Percentiles rank a stretch among this genome's conserved stretches.
These are phyloP conservation scores for Heliothis peltigera DNA, from an alignment of 2,888 invertebrate species.

Conservation along the genomic window DNA sequence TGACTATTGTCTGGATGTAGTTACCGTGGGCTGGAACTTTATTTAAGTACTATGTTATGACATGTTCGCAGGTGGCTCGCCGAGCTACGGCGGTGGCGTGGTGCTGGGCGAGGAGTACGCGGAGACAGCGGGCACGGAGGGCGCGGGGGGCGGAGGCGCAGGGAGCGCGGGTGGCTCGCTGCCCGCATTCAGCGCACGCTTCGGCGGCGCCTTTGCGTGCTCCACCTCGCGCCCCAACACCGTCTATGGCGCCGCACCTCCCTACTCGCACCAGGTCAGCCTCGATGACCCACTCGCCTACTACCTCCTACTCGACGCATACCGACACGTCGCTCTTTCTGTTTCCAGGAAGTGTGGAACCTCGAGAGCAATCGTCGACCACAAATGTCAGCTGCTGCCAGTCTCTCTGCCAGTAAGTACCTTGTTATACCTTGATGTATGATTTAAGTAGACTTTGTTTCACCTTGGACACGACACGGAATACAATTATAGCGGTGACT, in stretches of 20 bases:
- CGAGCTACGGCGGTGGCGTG: slow-evolving; percentile 74
- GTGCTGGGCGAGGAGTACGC: slow-evolving; percentile 71
- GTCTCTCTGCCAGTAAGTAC: slow-evolving; percentile 92
- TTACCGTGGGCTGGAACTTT: not conserved
- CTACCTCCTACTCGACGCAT: not conserved
- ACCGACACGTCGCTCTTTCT: slow-evolving; percentile 13
- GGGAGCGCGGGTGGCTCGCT: slow-evolving; percentile 81
- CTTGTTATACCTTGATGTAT: not conserved
- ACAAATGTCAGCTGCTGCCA: slow-evolving; percentile 92
- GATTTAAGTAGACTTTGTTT: too few species aligned
- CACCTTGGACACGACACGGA: slow-evolving; percentile 1
- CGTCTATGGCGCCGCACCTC: slow-evolving; percentile 73
- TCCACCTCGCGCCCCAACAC: slow-evolving; percentile 75
- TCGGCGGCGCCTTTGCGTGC: slow-evolving; percentile 82
- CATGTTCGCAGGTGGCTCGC: slow-evolving; percentile 73
- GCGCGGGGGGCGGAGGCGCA: slow-evolving; percentile 67
- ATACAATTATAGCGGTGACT: slow-evolving; percentile 30
- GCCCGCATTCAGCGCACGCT: slow-evolving; percentile 90
- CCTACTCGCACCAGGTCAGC: slow-evolving; percentile 77
- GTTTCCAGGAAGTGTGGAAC: slow-evolving; percentile 82
- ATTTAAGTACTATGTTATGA: not conserved
- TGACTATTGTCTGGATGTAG: not conserved
- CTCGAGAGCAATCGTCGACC: slow-evolving; percentile 81
- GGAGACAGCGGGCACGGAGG: slow-evolving; percentile 66
- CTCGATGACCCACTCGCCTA: not conserved